Evolutionary conservation across 2,888 invertebrate species (phyloP), one percentile per base, ranked within the genome.

Genomic region (Mystacides longicornis): DNA sequence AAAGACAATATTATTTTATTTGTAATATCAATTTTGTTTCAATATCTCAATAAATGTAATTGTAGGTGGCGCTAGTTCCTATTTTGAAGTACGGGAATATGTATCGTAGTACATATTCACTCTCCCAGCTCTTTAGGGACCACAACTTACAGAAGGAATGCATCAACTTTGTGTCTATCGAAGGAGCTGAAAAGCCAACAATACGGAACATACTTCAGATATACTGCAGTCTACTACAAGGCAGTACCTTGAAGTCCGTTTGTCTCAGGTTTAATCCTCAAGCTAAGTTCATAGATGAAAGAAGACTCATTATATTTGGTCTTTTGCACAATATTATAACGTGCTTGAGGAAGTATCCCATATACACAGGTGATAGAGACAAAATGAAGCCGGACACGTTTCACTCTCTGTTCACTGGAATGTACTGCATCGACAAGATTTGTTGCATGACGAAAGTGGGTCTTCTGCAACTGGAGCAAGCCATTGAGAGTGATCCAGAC

Each of bases 1-100:
- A n/a, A n/a, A n/a, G n/a, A n/a, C n/a, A n/a, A n/a, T n/a, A n/a
- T 27, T 27, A 27, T 27, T 27, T 27, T n/a, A 43, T 43, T 3
- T 46, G 3, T 4, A 46, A 46, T 46, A 46, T 23, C 16, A n/a
- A 7, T 19, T 7, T 45, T 19, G 4, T 45, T 20, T 19, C 20
- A 45, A 3, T 7, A 19, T 45, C 21, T 45, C 20, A 45, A 19
- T 19, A 19, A 3, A 5, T 45, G 11, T 43, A 5, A 43, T 61
- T 60, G 22, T 56, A 86, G 65, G 83, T 90, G 0, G 83, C 82
- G 19, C 71, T 92, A 52, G 81, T 90, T 51, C 89, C 91, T 9
- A 83, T 91, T 60, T 80, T 92, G 58, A 88, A 90, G 71, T 93
- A 93, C 69, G 86, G 86, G 63, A 93, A 93, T 69, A 86, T 89